Evolutionary conservation across 2,113 vertebrate species (phyloP), one percentile per base, ranked within the genome.

Genomic region (Chauna torquata): DNA sequence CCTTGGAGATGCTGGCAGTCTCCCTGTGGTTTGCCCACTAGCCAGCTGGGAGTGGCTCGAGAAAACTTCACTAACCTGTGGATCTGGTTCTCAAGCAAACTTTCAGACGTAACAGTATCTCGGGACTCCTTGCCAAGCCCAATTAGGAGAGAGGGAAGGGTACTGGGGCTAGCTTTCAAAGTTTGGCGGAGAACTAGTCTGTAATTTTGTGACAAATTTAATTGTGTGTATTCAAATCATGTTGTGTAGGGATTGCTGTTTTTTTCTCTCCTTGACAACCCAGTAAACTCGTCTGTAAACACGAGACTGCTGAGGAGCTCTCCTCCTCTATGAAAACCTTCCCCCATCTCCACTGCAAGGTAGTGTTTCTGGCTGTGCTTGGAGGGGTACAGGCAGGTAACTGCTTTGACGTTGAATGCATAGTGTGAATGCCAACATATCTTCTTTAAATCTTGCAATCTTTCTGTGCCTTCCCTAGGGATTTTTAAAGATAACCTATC

Each of bases 31-130:
- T 97, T 95, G 91, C 92, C 90, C 88, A 95, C 88, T 93, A 72
- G 94, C 95, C 86, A 92, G 82, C 82, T 94, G 94, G 97, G 97
- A 97, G 97, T 80, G 97, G 94, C 94, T 96, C 14, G 2, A 91
- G 72, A 97, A 93, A 97, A 96, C 94, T 85, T 92, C 96, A 87
- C 94, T 12, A 97, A 97, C 97, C 94, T 96, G 97, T 94, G 88
- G 82, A 94, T 96, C 97, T 96, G 94, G 94, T 96, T 97, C 91
- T 96, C 92, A 8, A 93, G 81, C 90, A 95, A 97, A 97, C 95
- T 93, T 96, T 95, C 94, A 96, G 77, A 96, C 82, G 95, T 94
- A 78, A 88, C 89, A 96, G 94, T 96, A 94, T 88, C 76, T 86
- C 83, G 38, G 61, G 91, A 84, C 71, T 91, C 65, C 76, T 84